phyloP scores from a whole-genome alignment of 2,888 invertebrate species.

The Hylaea fasciaria region DNA sequence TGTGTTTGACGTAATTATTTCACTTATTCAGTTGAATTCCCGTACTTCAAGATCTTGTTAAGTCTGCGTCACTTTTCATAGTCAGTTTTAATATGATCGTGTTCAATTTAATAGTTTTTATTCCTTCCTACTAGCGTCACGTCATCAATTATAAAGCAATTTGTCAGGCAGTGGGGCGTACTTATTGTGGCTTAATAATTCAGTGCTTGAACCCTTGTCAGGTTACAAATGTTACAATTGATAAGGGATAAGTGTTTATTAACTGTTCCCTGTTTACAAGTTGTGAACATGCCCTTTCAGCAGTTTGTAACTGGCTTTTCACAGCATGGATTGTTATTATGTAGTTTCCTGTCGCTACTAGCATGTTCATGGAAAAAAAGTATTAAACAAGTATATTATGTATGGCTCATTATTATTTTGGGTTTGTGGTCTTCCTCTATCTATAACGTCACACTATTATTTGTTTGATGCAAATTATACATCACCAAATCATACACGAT shows the following conservation, averaged over 20 bases:
- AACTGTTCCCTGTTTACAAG: constrained; percentile 26
- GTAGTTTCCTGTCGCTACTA: too few relatives aligned
- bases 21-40: too few relatives aligned
- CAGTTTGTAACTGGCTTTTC: not conserved
- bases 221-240: constrained; percentile 32
- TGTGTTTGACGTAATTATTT: too few relatives aligned
- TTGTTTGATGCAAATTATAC: too few relatives aligned
- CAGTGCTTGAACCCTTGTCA: constrained; percentile 35
- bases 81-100: constrained; percentile 14
- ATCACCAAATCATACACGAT: too few relatives aligned
- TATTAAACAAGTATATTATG: too few relatives aligned
- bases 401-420: too few relatives aligned
- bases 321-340: not conserved
- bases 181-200: constrained; percentile 36
- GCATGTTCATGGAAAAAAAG: too few relatives aligned
- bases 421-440: too few relatives aligned
- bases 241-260: constrained; percentile 38
- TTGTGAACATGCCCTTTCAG: constrained; percentile 18
- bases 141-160: constrained; percentile 49
- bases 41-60: too few relatives aligned
- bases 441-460: too few relatives aligned
- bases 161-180: constrained; percentile 47
- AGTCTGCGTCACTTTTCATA: too few relatives aligned
- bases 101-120: constrained; percentile 26
- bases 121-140: constrained; percentile 34